A percentile compares a stretch with the other conserved stretches of the same genome.
Conservation (phyloP, 2,113 vertebrate genomes). For the Gymnarchus niloticus region DNA sequence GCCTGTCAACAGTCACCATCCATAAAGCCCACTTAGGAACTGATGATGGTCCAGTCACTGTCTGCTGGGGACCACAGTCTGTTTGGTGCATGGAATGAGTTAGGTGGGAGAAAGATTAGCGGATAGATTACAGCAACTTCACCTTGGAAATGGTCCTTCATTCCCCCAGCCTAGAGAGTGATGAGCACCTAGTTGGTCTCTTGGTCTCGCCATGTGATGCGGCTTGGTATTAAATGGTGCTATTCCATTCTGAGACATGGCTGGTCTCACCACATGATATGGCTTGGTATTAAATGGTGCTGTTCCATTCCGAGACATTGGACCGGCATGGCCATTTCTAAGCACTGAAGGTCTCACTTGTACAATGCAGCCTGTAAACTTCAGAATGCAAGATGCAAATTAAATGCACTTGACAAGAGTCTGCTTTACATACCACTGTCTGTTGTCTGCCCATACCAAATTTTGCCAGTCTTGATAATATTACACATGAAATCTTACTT, state of each 20-base stretch:
- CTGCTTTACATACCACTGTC: neutral
- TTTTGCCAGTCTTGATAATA: neutral
- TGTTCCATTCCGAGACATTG: neutral
- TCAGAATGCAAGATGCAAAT: neutral
- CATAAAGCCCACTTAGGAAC: slow-evolving; percentile 32
- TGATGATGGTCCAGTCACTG: slow-evolving; percentile 16
- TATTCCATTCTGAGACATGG: neutral
- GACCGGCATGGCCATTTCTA: neutral
- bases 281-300: neutral
- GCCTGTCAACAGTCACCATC: slow-evolving; percentile 47
- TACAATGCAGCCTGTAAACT: neutral
- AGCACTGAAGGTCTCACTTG: neutral
- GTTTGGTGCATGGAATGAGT: neutral
- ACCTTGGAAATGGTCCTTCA: neutral
- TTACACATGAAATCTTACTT: neutral
- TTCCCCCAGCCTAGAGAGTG: neutral
- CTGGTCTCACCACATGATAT: neutral
- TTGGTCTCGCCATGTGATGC: neutral
- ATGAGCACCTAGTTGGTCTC: neutral
- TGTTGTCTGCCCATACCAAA: neutral
- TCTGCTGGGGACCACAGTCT: slow-evolving; percentile 33
- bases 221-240: neutral
- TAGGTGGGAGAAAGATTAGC: neutral
- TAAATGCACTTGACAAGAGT: neutral
- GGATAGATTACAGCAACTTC: slow-evolving; percentile 11